Base-by-base conservation (phyloP, 2,797 vertebrate species). In the Tachyglossus aculeatus region DNA sequence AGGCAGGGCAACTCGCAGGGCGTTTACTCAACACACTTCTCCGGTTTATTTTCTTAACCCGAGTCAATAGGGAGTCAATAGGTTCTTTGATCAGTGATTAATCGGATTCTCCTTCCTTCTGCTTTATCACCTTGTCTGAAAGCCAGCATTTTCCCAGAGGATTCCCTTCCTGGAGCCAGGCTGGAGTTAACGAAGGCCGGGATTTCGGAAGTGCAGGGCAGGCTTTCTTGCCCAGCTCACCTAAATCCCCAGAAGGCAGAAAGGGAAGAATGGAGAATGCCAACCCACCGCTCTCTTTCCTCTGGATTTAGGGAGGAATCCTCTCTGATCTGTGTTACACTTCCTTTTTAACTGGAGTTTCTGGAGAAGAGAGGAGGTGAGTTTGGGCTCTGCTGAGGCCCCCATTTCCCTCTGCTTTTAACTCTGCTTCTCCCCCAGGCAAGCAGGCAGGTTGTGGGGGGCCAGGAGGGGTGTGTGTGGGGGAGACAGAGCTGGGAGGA, bases 21-120 rank as follows among this genome's bases (percentile, higher is more conserved):
- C 38, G 77, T 40, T 79, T 74, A 62, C 7, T 73, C 78, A 66
- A 77, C 60, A 70, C 5, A 67, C 3, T 62, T 79, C 67, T 79
- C 61, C 29, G 56, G 75, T 84, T 67, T 57, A 80, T 83, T 87
- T 83, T 74, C 86, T 81, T 86, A 82, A 74, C 71, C 22, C 61
- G 74, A 89, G 76, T 69, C 78, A 81, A 80, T 77, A 81, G 63
- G 59, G 43, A 74, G 72, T 67, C 77, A 64, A 41, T 44, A 61
- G 71, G 68, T 66, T 84, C 81, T 59, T 81, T 71, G 50, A 37
- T 22, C 47, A 6, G 44, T 25, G 77, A 25, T 1, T 59, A 41
- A 60, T 36, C 82, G 77, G 85, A 84, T 85, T 89, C 73, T 31
- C 47, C 21, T 37, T 80, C 76, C 32, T 58, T 81, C 66, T 6